Evolutionary conservation across 1,140 invertebrate species (phyloP), one percentile per base, ranked within the genome.

Genomic region (Listronotus bonariensis): DNA sequence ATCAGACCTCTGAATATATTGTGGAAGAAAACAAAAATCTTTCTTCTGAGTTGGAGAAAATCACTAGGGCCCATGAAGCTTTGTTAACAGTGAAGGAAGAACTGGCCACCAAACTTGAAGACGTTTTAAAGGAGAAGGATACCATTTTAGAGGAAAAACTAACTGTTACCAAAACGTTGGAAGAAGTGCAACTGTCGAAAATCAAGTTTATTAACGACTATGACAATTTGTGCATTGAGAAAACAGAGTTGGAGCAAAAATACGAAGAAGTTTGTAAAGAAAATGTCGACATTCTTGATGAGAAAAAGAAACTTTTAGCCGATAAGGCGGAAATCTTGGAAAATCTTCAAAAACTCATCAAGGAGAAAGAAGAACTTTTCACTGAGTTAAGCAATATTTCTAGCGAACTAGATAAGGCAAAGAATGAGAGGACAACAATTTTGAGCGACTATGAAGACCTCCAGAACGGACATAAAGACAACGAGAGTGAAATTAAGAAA

Each of bases 401-500:
- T 11, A 49, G 18, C 12, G 42, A 66, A 31, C 41, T 69, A 10
- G 52, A 48, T 36, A 11, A 26, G 14, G 6, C 56, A 10, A 65
- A 59, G 26, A 70, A 66, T 43, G 58, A 66, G 61, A 66, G 60
- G 6, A n/a, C 48, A n/a, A 48, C 43, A 14, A 10, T 64, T 63
- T 6, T 51, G 36, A 56, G 45, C 9, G 52, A 60, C 14, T 32
- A 57, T 15, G 41, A 62, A 40, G 58, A 68, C 1, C 38, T 62
- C 12, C 54, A 68, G 6, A 15, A 34, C 9, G 56, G 20, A 17
- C 18, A 64, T 26, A 42, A 58, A 40, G 45, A 65, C 20, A 52
- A 41, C 10, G 43, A 56, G 14, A 64, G 40, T 6, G 65, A 68
- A 49, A 42, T 66, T 1, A 46, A 68, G 14, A 54, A 53, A 36